These are phyloP conservation scores for Triplophysa bombifrons DNA, from an alignment of 2,797 vertebrate species.

Conservation along the genomic window DNA sequence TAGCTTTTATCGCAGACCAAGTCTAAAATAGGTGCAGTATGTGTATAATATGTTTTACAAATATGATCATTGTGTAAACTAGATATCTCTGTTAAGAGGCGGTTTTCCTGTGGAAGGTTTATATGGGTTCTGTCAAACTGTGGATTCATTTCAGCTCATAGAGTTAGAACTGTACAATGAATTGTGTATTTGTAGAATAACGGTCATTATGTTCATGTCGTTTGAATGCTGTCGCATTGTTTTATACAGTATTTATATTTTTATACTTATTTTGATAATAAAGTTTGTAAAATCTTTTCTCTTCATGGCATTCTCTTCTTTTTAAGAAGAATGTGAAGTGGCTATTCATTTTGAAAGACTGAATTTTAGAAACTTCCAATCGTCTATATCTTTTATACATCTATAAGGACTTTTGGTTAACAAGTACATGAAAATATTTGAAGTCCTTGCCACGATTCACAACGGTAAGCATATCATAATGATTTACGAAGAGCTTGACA, in stretches of 20 bases:
- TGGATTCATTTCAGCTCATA: constrained; percentile 81
- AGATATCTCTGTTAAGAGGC: constrained; percentile 79
- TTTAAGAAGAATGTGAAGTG: neutral
- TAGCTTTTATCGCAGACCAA: constrained; percentile 72
- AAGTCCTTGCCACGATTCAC: no score
- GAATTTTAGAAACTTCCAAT: neutral
- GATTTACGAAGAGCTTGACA: no score
- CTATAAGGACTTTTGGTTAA: no score
- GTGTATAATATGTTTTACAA: constrained; percentile 81
- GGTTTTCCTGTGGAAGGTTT: constrained; percentile 80
- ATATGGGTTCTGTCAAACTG: constrained; percentile 81
- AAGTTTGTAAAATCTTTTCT: constrained; percentile 70
- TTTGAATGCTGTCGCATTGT: constrained; percentile 87
- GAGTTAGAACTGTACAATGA: constrained; percentile 78
- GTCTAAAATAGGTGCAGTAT: constrained; percentile 69
- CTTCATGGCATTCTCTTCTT: neutral
- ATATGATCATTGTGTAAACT: constrained; percentile 77
- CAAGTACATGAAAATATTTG: neutral
- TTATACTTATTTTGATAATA: constrained; percentile 99
- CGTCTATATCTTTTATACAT: neutral
- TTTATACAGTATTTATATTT: constrained; percentile 99
- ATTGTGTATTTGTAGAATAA: constrained; percentile 80
- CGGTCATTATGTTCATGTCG: constrained; percentile 78
- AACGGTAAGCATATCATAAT: no score
- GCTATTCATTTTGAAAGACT: neutral